Conservation (phyloP, 2,113 vertebrate species). For the Todiramphus chloris region DNA sequence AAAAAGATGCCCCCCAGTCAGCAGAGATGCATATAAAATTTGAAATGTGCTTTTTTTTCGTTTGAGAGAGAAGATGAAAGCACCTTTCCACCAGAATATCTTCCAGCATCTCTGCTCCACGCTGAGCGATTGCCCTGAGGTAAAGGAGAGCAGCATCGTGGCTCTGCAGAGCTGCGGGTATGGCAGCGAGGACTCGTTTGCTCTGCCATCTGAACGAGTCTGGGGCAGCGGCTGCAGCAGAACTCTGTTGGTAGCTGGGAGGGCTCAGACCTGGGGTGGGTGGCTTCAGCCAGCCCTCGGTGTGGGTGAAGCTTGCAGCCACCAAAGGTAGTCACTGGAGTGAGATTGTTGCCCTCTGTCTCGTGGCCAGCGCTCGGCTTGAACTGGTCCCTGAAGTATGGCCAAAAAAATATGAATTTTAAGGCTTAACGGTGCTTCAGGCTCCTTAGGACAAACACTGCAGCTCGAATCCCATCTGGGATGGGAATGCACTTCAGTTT, state of each 20-base stretch:
- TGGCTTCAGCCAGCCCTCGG: rapidly evolving
- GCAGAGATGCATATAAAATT: neutral
- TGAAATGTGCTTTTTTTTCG: neutral
- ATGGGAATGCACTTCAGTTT: neutral
- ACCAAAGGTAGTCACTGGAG: neutral
- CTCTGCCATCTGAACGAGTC: neutral
- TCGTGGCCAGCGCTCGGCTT: neutral
- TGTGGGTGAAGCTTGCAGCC: neutral
- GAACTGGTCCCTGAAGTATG: neutral
- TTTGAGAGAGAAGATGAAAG: neutral
- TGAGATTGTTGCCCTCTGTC: neutral
- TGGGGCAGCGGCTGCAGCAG: neutral
- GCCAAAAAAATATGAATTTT: neutral
- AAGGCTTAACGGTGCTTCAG: neutral
- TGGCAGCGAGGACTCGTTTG: neutral
- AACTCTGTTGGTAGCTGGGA: neutral
- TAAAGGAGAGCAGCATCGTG: neutral
- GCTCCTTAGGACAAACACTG: neutral
- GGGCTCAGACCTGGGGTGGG: neutral
- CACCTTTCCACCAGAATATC: neutral
- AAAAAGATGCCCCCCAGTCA: neutral
- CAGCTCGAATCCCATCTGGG: neutral
- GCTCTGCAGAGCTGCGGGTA: neutral
- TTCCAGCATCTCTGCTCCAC: neutral
- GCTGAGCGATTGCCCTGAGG: neutral